Base-by-base conservation (phyloP, 2,113 vertebrate species). In the Gymnocephalus cernua region DNA sequence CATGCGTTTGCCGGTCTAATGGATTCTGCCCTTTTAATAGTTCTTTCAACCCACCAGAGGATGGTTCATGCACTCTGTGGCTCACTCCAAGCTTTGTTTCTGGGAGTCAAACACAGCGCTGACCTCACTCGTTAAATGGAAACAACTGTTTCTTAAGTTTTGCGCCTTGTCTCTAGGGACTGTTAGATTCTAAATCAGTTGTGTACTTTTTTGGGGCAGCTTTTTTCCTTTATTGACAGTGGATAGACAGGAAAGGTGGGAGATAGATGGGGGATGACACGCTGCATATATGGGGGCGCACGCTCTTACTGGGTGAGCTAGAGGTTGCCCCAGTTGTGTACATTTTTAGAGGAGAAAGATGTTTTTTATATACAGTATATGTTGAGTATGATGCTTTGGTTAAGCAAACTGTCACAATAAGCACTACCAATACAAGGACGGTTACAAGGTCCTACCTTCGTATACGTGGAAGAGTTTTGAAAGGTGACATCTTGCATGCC, bases 11-110 rank as follows among this genome's bases (percentile, higher is more conserved):
- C 18, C 32, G 6, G 19, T 77, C 41, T 86, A 88, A 83, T 85
- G 70, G 65, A 77, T 73, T 82, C 68, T 72, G 84, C 68, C 72
- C 64, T 78, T 88, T 77, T 75, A 80, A 81, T 77, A 51, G 50
- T 82, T 86, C 50, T 78, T 85, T 80, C 47, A 88, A 70, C 63
- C 68, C 79, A 79, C 62, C 58, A 45, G 71, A 82, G 45, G 29
- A 83, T 15, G 45, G 65, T 84, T 70, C 67, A 25, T 45, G 58
- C 77, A 67, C 59, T 81, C 69, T 53, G 41, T 59, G 66, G 51
- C 35, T 74, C 73, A 61, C 44, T 80, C 54, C 1, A 50, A 77
- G 71, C 64, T 74, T 56, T 4, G 14, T 70, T 64, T 67, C 61
- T 71, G 27, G 62, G 77, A 83, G 41, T 72, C 58, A 77, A 23